Base-by-base conservation (phyloP, 1,140 invertebrate species). In the Pogonognathellus flavescens region DNA sequence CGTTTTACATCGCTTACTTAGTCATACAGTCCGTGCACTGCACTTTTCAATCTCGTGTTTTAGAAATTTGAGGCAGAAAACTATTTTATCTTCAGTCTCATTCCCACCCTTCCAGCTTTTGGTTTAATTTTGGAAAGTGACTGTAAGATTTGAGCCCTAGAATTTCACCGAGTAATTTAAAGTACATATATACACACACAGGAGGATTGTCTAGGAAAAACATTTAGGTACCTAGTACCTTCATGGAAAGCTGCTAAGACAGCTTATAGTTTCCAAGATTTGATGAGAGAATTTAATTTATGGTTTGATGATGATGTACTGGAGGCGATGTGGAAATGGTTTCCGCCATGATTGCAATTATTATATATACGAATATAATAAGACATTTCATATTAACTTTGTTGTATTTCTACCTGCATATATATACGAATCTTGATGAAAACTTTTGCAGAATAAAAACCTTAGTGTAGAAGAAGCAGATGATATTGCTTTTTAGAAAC, bases 271-370 rank as follows among this genome's bases (percentile, higher is more conserved):
- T 66, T 66, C 62, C 62, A 25, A 25, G 62, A 66, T 25, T 66
- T 66, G 62, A 76, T 50, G 70, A 76, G 70, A 31, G 70, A 76
- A 50, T 76, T 76, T 76, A 76, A 76, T 76, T 76, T 76, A 76
- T 76, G 41, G 41, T 57, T 14, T 57, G 31, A 76, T 76, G 70
- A 76, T 76, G 70, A 76, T 76, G 70, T 76, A 49, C 70, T 76
- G 5, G 62, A 14, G 62, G 62, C 62, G 22, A 66, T 25, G 25
- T 25, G 62, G 25, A 66, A 66, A 66, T 66, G 22, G 8, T 66
- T 66, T 66, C 22, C 22, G 22, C 25, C 20, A 41, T 41, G 31
- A 41, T 41, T 41, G 31, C 6, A 41, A 41, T 41, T 41, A 41
- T 41, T 41, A 41, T 41, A 41, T 41, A 41, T 41, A 41, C 31